Evolutionary conservation across 2,888 invertebrate genomes (phyloP).

Genomic region (Sisyra terminalis): DNA sequence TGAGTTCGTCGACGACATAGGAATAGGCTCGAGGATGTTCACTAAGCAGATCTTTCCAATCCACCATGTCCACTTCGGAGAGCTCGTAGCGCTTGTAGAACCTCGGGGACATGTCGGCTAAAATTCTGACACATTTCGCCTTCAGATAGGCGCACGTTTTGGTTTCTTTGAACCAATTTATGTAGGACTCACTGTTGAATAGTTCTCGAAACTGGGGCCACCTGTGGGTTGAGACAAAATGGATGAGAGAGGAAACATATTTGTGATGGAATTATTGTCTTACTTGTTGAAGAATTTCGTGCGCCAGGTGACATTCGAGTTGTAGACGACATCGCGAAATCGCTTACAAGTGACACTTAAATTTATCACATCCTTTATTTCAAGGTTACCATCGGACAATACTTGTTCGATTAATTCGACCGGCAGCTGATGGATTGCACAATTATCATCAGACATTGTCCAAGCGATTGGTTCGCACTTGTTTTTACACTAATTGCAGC

Average conservation of each 20-base stretch:
- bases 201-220: conserved; percentile 25
- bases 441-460: no score
- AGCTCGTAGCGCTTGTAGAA: conserved; percentile 29
- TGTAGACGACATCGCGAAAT: conserved; percentile 28
- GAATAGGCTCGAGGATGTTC: conserved; percentile 26
- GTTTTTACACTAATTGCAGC: no score
- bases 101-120: conserved; percentile 28
- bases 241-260: no score
- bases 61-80: conserved; percentile 26
- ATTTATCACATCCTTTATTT: conserved; percentile 29
- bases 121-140: conserved; percentile 20
- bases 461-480: no score
- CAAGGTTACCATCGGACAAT: conserved; percentile 16
- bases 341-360: conserved; percentile 35
- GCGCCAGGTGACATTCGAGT: conserved; percentile 31
- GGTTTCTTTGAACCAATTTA: conserved; percentile 25
- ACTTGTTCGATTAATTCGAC: conserved; percentile 23
- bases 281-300: conserved; percentile 29
- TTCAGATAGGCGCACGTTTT: conserved; percentile 21
- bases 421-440: conserved; percentile 15
- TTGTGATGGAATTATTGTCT: no score
- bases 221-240: conserved; percentile 17
- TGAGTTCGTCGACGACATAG: conserved; percentile 28
- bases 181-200: conserved; percentile 19
- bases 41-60: conserved; percentile 26